Base-by-base conservation (phyloP, 2,113 vertebrate species). In the Leptobrachium ailaonicum region DNA sequence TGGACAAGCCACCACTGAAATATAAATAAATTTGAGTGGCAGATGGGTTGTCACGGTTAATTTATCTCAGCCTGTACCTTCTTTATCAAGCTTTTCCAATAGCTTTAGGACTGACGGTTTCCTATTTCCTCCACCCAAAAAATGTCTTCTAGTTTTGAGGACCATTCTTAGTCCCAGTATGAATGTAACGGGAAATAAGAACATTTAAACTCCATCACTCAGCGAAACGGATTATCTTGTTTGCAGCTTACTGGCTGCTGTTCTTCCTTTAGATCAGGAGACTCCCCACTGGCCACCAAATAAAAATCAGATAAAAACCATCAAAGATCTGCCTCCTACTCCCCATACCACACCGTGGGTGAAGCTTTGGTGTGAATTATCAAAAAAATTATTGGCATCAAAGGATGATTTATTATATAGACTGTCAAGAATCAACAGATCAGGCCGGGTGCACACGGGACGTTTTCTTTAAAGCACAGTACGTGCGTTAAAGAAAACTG, bases 211-310 rank as follows among this genome's bases (percentile, higher is more conserved):
- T 60, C 10, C 13, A 12, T 14, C 56, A 8, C 13, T 11, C 56
- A 60, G 56, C 4, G 56, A 12, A 3, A 60, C 6, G 56, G 13
- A 60, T 87, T 84, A 77, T 89, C 83, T 85, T 83, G 85, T 80
- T 72, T 84, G 85, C 81, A 85, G 84, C 80, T 71, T 76, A 80
- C 32, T 80, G 0, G 41, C 75, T 83, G 85, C 82, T 80, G 0
- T 0, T 0, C 54, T 42, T 2, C 62, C 79, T 32, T 88, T 70
- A 44, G 75, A 79, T 86, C 82, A 82, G 1, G 0, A 54, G 71
- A n/a, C 40, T 83, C 67, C 44, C 69, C 74, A 62, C 76, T 53
- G 75, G 83, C 72, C 66, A 47, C 82, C 75, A 78, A 83, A 84
- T 84, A 41, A 72, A 50, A 76, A 77, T 71, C 82, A 77, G 73